phyloP scores from a whole-genome alignment of 2,797 vertebrate species.

The Sorex maritimensis region DNA sequence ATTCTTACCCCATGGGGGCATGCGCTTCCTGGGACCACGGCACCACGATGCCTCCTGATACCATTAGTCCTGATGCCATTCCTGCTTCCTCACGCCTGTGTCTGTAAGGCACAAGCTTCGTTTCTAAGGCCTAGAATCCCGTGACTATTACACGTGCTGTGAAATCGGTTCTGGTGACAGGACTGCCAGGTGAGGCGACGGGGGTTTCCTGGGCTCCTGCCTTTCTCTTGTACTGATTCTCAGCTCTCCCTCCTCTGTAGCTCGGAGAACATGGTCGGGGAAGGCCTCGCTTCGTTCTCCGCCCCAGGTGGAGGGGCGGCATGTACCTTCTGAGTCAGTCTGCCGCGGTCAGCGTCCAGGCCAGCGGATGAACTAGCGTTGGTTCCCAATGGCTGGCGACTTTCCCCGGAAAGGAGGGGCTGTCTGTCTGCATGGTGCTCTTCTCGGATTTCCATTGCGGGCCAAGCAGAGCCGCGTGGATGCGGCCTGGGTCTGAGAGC shows the following conservation, averaged over 20 bases:
- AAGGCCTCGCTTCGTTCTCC: background rate
- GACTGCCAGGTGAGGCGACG: background rate
- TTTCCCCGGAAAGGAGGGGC: too few relatives aligned
- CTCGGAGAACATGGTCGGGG: background rate
- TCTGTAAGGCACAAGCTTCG: constrained; percentile 33
- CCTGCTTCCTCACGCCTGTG: background rate
- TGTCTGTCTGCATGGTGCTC: too few relatives aligned
- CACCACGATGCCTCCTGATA: background rate
- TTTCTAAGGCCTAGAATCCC: background rate
- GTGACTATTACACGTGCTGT: constrained; percentile 12
- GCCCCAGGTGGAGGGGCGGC: background rate
- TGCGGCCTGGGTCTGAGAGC: too few relatives aligned
- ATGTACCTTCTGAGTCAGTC: too few relatives aligned
- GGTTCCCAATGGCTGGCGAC: too few relatives aligned
- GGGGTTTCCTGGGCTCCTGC: background rate
- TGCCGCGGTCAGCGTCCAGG: too few relatives aligned
- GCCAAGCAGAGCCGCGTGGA: too few relatives aligned
- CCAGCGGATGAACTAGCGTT: too few relatives aligned
- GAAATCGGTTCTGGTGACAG: constrained; percentile 12
- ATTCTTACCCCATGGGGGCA: too few relatives aligned
- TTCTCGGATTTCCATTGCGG: too few relatives aligned
- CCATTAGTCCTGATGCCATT: background rate
- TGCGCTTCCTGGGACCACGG: too few relatives aligned
- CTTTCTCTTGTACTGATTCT: background rate
- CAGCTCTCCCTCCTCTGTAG: background rate